A percentile compares a stretch with the other conserved stretches of the same genome.
Conservation (phyloP, 1,140 invertebrate genomes). For the Piezodorus guildinii region DNA sequence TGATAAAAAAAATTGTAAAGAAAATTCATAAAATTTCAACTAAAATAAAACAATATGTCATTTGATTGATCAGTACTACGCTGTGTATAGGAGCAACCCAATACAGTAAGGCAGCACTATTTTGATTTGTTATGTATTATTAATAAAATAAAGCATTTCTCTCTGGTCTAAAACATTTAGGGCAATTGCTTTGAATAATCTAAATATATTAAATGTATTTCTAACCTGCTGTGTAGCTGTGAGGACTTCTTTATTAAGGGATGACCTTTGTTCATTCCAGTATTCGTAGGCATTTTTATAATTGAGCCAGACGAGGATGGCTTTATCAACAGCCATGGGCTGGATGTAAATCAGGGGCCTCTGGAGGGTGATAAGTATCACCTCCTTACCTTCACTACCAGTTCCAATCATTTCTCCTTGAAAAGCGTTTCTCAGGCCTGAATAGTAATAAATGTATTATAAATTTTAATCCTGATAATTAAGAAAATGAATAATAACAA, state of each 20-base stretch:
- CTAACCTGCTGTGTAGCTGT: conserved; percentile 61
- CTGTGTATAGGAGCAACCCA: no score
- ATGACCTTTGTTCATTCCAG: conserved; percentile 90
- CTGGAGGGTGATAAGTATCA: conserved; percentile 81
- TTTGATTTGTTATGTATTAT: no score
- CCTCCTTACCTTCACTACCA: conserved; percentile 69
- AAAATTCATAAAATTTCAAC: no score
- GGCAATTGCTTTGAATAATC: no score
- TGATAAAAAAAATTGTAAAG: no score
- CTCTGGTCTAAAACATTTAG: no score
- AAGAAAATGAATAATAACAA: conserved; percentile 6
- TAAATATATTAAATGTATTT: background rate
- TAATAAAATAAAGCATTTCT: no score
- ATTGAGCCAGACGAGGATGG: conserved; percentile 94
- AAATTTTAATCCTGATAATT: background rate
- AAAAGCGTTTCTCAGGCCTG: conserved; percentile 61
- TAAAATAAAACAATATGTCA: no score
- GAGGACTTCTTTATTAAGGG: conserved; percentile 74
- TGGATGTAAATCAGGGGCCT: conserved; percentile 89
- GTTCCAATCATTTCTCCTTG: conserved; percentile 75
- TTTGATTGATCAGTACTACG: no score
- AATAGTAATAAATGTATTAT: background rate
- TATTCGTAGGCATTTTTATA: conserved; percentile 98
- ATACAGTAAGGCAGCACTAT: no score
- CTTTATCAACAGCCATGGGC: conserved; percentile 89